Percentiles rank a stretch among this genome's conserved stretches.
Conservation (phyloP, 2,888 invertebrate species). For the Drosophila paranaensis region DNA sequence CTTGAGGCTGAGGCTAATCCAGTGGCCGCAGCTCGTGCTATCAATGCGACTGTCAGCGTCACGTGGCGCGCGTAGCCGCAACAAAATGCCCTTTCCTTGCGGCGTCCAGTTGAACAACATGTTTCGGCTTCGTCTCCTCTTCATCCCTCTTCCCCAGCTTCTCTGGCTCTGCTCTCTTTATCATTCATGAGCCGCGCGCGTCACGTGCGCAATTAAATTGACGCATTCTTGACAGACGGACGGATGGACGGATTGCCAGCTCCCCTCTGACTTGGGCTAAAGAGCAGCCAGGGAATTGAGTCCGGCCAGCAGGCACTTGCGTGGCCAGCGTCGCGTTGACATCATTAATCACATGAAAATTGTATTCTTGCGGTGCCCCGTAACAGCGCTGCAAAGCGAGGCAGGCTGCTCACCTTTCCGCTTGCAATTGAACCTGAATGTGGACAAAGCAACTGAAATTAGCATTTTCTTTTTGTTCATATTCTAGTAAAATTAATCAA, state of each 20-base stretch:
- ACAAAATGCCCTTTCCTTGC: constrained; percentile 6
- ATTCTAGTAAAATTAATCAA: neutral
- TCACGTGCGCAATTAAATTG: constrained; percentile 83
- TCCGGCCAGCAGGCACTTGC: constrained; percentile 21
- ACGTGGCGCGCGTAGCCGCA: constrained; percentile 53
- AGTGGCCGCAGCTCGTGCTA: constrained; percentile 13
- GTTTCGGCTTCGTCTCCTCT: neutral
- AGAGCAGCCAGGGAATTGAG: constrained; percentile 56
- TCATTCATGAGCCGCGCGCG: constrained; percentile 57
- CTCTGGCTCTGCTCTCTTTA: constrained; percentile 8
- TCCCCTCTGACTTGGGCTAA: constrained; percentile 39
- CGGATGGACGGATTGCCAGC: neutral
- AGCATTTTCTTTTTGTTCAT: neutral
- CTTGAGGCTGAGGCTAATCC: constrained; percentile 24
- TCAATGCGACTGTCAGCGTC: constrained; percentile 49
- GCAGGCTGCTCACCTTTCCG: constrained; percentile 2
- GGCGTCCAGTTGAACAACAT: constrained; percentile 15
- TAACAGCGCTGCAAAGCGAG: constrained; percentile 37
- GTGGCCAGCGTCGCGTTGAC: constrained; percentile 39
- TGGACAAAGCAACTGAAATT: constrained; percentile 1
- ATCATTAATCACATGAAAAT: constrained; percentile 63
- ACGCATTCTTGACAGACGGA: constrained; percentile 76
- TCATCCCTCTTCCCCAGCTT: neutral
- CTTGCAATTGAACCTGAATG: neutral
- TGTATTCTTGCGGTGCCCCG: constrained; percentile 21